A percentile compares a stretch with the other conserved stretches of the same genome.
phyloP scores from a whole-genome alignment of 92 coral and sea anemone genomes.

The Epizoanthus scotinus region DNA sequence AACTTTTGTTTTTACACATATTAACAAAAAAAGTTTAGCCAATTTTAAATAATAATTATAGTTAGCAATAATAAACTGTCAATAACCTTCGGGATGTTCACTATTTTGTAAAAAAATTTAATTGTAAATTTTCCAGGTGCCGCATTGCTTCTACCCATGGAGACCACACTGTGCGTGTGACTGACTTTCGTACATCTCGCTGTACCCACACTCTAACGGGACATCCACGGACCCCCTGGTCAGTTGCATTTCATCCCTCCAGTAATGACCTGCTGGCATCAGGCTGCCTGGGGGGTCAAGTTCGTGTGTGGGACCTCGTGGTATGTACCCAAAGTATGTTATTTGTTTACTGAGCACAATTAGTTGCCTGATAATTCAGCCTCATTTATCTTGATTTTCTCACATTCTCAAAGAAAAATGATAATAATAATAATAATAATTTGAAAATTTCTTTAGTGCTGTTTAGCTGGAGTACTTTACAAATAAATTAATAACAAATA shows the following conservation, averaged over 20 bases:
- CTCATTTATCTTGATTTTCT: too few relatives aligned
- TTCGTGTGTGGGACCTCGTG: constrained; percentile 88
- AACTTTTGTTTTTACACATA: too few relatives aligned
- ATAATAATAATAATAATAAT: too few relatives aligned
- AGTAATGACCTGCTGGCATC: constrained; percentile 80
- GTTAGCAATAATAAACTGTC: too few relatives aligned
- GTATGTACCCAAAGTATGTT: constrained; percentile 27
- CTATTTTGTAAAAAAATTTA: not conserved
- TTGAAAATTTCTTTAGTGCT: too few relatives aligned
- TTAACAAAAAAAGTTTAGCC: too few relatives aligned
- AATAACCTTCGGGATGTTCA: not conserved
- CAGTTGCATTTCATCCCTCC: constrained; percentile 87
- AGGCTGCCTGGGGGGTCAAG: constrained; percentile 94
- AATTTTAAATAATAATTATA: too few relatives aligned
- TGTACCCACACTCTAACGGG: constrained; percentile 76
- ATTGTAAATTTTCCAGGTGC: constrained; percentile 42
- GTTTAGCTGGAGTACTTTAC: too few relatives aligned
- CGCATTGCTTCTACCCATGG: constrained; percentile 95
- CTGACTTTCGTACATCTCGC: constrained; percentile 67
- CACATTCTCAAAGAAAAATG: too few relatives aligned
- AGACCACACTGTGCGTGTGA: constrained; percentile 84
- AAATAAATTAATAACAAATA: too few relatives aligned
- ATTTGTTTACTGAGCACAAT: not conserved
- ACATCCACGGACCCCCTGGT: constrained; percentile 97
- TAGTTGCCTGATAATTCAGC: too few relatives aligned